Conservation (phyloP, 2,113 vertebrate species). For the Zeus faber region DNA sequence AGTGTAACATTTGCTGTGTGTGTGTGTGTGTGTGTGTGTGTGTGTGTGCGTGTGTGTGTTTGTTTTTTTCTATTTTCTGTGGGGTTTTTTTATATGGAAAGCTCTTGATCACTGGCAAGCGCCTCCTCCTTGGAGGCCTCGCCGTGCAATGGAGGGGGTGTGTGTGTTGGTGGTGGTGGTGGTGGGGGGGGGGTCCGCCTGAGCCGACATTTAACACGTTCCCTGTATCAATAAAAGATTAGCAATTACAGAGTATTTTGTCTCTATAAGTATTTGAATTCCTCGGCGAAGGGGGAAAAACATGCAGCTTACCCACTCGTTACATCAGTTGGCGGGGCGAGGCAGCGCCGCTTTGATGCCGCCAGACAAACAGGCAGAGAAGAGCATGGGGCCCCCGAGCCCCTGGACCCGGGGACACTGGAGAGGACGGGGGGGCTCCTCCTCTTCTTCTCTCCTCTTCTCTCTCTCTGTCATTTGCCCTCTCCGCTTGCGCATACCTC, state of each 20-base stretch:
- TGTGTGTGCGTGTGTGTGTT: not conserved
- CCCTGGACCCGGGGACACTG: constrained; percentile 42
- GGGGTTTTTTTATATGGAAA: not conserved
- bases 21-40: not conserved
- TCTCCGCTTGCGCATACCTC: not conserved
- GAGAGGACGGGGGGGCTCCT: too few species aligned
- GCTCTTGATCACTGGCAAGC: constrained; percentile 67
- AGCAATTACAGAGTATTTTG: constrained; percentile 78
- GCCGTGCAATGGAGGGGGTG: not conserved
- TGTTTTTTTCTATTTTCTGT: not conserved
- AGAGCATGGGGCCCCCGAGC: constrained; percentile 67
- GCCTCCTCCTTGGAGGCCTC: constrained; percentile 41
- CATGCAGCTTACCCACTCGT: constrained; percentile 72
- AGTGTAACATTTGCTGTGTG: constrained; percentile 61
- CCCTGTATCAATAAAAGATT: constrained; percentile 76
- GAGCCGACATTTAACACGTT: constrained; percentile 71
- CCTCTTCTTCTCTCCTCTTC: not conserved
- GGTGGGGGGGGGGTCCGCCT: constrained; percentile 45
- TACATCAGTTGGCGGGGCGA: constrained; percentile 69
- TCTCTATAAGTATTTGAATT: constrained; percentile 78
- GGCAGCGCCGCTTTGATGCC: constrained; percentile 69
- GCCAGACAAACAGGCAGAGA: constrained; percentile 71
- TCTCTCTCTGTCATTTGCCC: not conserved
- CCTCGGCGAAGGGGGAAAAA: constrained; percentile 40
- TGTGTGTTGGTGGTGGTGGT: too few species aligned